These are phyloP conservation scores for Ceratosolen solmsi DNA, from an alignment of 1,140 invertebrate genomes.

Conservation along the genomic window DNA sequence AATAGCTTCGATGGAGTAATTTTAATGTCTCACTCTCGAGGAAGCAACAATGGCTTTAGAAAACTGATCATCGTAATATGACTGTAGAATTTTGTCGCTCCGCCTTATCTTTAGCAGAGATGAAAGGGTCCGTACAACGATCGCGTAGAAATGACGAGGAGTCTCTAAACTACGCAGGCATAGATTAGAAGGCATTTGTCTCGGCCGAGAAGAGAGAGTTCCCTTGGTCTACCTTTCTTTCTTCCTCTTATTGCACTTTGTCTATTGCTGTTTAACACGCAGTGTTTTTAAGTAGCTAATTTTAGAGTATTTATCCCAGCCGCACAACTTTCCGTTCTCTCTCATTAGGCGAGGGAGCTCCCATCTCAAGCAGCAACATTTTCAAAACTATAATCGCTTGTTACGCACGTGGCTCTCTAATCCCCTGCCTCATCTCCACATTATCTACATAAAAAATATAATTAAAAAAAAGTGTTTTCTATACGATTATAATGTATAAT, in stretches of 20 bases:
- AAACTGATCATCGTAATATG: background rate
- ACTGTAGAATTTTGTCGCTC: background rate
- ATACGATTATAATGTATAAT: too few relatives aligned
- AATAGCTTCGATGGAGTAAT: too few relatives aligned
- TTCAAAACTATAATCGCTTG: background rate
- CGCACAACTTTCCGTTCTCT: conserved; percentile 50
- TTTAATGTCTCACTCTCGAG: too few relatives aligned
- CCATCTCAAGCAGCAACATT: background rate
- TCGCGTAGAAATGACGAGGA: background rate
- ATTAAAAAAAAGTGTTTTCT: too few relatives aligned
- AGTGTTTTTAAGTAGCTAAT: conserved; percentile 64
- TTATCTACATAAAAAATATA: too few relatives aligned
- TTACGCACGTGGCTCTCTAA: too few relatives aligned
- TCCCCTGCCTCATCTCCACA: too few relatives aligned
- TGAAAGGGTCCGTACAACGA: conserved; percentile 4
- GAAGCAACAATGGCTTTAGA: background rate
- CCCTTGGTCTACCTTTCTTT: background rate
- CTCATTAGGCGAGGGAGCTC: conserved; percentile 18
- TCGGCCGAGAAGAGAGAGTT: background rate
- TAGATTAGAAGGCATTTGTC: conserved; percentile 56
- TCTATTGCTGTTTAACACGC: conserved; percentile 26
- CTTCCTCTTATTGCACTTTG: background rate
- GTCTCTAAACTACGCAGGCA: conserved; percentile 45
- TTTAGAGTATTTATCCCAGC: conserved; percentile 62
- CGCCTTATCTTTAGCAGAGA: background rate